Evolutionary conservation across 2,797 vertebrate species (phyloP), one percentile per base, ranked within the genome.

Genomic region (Notolabrus celidotus): DNA sequence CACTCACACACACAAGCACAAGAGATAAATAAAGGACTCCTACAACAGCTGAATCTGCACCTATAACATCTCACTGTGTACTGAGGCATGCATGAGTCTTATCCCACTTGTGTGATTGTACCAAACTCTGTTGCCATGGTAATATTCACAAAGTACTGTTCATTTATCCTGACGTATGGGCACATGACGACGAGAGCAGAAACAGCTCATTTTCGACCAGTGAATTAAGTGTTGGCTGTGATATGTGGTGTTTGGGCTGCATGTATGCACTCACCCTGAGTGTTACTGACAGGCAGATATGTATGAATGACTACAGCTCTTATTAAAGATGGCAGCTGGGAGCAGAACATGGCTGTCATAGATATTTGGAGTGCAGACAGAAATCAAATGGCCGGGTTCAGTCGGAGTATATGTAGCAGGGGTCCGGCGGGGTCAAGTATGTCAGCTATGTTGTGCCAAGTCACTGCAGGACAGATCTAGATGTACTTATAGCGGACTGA

Each of bases 301-400:
- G 23, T 69, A 36, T 43, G 71, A 81, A 49, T n/a, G 27, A 65
- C 64, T 52, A 19, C 46, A 42, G 60, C 29, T 25, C 67, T 68
- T 56, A 79, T 77, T 74, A 71, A 77, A 84, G 43, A 82, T 64
- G 81, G 71, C 81, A 74, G 81, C 43, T 60, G 50, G 39, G 52
- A 74, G 51, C 45, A 55, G 59, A 63, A 72, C 59, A 33, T 22
- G 22, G 51, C 46, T 47, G 45, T 56, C 54, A 9, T 11, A 10
- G 49, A 51, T 46, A 45, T 65, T n/a, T 27, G 1, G 8, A 58
- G 58, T 42, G 56, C 31, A 57, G 73, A 56, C 38, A 47, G 58
- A 52, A 74, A 36, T n/a, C 39, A 65, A 76, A 69, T 22, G 45
- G 41, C 4, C 42, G 3, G 8, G 33, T 83, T 55, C 58, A 12